Evolutionary conservation across 2,888 invertebrate species (phyloP), one percentile per base, ranked within the genome.

Genomic region (Thalpophila matura): DNA sequence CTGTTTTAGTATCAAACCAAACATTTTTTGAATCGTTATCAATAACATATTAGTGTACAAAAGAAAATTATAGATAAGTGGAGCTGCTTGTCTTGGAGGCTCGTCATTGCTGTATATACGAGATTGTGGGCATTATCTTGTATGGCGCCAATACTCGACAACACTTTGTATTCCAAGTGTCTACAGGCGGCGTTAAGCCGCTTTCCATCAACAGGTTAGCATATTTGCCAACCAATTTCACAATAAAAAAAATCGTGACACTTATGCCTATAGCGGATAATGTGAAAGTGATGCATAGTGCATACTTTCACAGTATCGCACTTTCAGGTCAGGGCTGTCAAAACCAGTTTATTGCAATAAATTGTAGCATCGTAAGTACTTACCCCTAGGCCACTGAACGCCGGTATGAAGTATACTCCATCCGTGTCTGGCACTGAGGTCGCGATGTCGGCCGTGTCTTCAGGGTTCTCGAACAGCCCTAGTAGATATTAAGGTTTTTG

Each of bases 361-460:
- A 1, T 14, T 18, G 3, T 24, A 31, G 1, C 33, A 27, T 4
- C 7, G 16, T 35, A 27, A 24, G 33, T 49, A 77, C 85, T 93
- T 91, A 98, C 98, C 88, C 98, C 98, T 53, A 98, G 92, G 31
- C 98, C 98, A 89, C 97, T 97, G 82, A 99, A 98, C 0, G 98
- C 98, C 1, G 99, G 98, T 77, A 99, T 95, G 88, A 99, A 99
- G 88, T 96, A 98, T 2, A 98, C 97, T 4, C 97, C 98, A 81
- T 97, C 97, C 1, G 97, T 96, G 86, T 97, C 96, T 0, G 95
- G 84, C 0, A 97, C 97, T 0, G 96, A 96, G 49, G 90, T 89
- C 0, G 98, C 98, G 66, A 98, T 94, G 4, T 92, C 94, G 0
- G 96, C 95, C 0, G 97, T 96, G 63, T 97, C 97, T 64, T 95